Evolutionary conservation across 2,113 vertebrate genomes (phyloP), one percentile per base, ranked within the genome.

Genomic region (Kryptolebias marmoratus): DNA sequence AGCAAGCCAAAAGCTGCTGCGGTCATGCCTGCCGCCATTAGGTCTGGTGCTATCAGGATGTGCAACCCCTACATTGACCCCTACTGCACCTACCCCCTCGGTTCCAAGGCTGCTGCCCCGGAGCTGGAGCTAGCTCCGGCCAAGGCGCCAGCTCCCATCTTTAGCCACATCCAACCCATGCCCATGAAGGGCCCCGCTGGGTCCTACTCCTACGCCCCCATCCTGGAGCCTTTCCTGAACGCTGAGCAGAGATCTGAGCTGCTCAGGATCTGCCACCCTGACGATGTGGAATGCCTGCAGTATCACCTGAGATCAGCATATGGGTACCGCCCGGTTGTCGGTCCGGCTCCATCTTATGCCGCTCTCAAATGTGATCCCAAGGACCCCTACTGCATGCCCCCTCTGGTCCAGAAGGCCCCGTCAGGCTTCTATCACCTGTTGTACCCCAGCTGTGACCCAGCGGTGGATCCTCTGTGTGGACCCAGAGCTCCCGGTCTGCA

Each of bases 11-110:
- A 91, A 47, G 92, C 93, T 4, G 81, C 89, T 0, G 1, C 90
- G 42, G 91, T 88, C 63, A 92, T 94, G 92, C 93, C 93, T 2
- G 79, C 85, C 8, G 54, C 86, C 36, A 18, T 92, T 62, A 93
- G 83, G 80, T 85, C 89, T 48, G 85, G 90, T 48, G 32, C 86
- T 0, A 64, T 91, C 27, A 82, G 60, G 52, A 58, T 88, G 47
- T 95, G 94, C 82, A 92, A 94, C 87, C 94, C 93, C 11, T 92
- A 94, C 73, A 27, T 88, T 6, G 94, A 94, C 73, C 94, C 94
- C 7, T 91, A 93, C 88, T 94, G 94, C 84, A 74, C 88, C 68
- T 91, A 80, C 73, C 64, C 87, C 27, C 18, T 87, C 1, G 5
- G 39, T 30, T 68, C 90, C 27, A 82, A 84, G 5, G 71, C 49